A percentile compares a stretch with the other conserved stretches of the same genome.
Conservation (phyloP, 2,888 invertebrate genomes). For the Paralinhomoeus sp. region DNA sequence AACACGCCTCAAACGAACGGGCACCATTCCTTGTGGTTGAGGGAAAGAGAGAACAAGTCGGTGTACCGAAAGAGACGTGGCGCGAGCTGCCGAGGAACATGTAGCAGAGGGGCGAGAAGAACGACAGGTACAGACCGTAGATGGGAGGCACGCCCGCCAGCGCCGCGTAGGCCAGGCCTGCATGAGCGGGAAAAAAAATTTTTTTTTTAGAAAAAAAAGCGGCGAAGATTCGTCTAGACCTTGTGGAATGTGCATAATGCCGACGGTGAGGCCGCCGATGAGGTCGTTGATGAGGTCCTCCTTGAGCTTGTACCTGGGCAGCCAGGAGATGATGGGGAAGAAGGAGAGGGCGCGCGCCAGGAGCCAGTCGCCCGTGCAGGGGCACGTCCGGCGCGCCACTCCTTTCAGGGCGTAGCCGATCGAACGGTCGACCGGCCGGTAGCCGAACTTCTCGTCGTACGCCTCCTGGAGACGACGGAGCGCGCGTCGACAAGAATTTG, state of each 20-base stretch:
- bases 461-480: conserved; percentile 18
- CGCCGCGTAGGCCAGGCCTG: conserved; percentile 36
- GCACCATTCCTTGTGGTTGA: conserved; percentile 12
- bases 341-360: too few relatives aligned
- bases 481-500: too few relatives aligned
- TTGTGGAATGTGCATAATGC: conserved; percentile 68
- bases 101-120: conserved; percentile 68
- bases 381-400: neutral
- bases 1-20: conserved; percentile 28
- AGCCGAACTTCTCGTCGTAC: conserved; percentile 16
- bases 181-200: conserved; percentile 4
- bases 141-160: conserved; percentile 32
- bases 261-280: conserved; percentile 60
- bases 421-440: conserved; percentile 3
- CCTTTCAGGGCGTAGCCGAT: too few relatives aligned
- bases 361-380: too few relatives aligned
- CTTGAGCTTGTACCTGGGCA: conserved; percentile 19
- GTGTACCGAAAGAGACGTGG: conserved; percentile 58
- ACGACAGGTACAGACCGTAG: conserved; percentile 54
- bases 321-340: conserved; percentile 23
- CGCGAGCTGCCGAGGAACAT: conserved; percentile 63
- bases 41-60: neutral
- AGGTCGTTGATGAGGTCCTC: conserved; percentile 45
- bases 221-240: conserved; percentile 29
- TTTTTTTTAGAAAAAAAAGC: neutral